Conservation (phyloP, 1,140 invertebrate genomes). For the Chelonus insularis region DNA sequence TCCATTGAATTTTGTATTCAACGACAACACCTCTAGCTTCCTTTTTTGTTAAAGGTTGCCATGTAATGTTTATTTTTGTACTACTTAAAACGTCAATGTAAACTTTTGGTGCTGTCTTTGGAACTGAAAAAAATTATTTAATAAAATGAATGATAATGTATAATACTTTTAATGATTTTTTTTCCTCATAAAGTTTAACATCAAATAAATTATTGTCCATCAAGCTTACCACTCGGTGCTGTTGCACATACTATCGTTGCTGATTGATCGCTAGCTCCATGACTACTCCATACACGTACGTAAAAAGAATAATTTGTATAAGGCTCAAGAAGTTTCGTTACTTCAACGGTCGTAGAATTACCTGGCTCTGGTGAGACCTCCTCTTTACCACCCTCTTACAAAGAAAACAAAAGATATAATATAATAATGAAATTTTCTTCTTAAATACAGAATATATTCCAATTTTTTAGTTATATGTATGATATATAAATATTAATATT, state of each 20-base stretch:
- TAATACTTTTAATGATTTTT: too few species aligned
- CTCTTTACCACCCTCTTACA: conserved; percentile 60
- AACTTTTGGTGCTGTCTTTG: conserved; percentile 63
- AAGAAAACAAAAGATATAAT: conserved; percentile 21
- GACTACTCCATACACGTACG: conserved; percentile 65
- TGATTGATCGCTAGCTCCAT: conserved; percentile 67
- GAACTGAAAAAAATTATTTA: conserved; percentile 55
- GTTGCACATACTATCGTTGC: conserved; percentile 65
- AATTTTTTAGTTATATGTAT: too few species aligned
- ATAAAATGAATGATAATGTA: neutral
- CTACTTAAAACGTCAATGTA: conserved; percentile 58
- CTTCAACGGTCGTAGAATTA: conserved; percentile 60
- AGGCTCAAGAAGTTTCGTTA: conserved; percentile 62
- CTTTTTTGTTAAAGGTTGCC: conserved; percentile 63
- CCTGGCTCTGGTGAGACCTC: conserved; percentile 59
- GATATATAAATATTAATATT: too few species aligned
- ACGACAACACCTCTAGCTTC: conserved; percentile 64
- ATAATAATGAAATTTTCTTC: neutral
- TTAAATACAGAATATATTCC: too few species aligned
- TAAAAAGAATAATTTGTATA: conserved; percentile 73
- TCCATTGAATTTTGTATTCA: conserved; percentile 69
- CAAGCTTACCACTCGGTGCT: conserved; percentile 62
- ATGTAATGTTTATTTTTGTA: conserved; percentile 64
- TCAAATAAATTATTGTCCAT: conserved; percentile 7
- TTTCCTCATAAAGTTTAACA: neutral